phyloP scores from a whole-genome alignment of 2,888 invertebrate species.

The Lacanobia wlatinum region DNA sequence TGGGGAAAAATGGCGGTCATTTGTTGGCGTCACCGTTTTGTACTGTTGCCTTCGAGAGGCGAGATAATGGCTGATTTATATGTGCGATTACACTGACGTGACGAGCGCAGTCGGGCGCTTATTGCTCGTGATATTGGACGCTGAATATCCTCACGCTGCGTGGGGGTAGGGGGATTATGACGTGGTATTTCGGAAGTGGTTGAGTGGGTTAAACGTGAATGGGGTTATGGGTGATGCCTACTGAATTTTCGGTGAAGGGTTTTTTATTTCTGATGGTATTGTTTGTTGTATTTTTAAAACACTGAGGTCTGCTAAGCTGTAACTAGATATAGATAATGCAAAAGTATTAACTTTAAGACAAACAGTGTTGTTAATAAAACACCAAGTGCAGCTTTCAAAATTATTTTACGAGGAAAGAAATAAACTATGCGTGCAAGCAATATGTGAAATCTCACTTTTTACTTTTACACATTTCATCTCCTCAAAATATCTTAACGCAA shows the following conservation, averaged over 20 bases:
- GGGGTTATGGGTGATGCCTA: neutral
- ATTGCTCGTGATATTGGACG: constrained; percentile 66
- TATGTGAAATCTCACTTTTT: constrained; percentile 32
- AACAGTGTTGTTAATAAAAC: constrained; percentile 9
- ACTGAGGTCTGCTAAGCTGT: neutral
- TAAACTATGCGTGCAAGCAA: constrained; percentile 19
- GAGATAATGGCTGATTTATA: constrained; percentile 90
- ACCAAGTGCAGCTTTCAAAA: neutral
- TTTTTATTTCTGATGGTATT: neutral
- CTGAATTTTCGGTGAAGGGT: neutral
- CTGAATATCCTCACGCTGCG: constrained; percentile 63
- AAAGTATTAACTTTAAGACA: neutral
- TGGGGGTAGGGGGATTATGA: constrained; percentile 40
- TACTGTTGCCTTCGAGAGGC: constrained; percentile 89
- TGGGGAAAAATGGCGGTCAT: constrained; percentile 89
- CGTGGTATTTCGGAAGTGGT: constrained; percentile 41
- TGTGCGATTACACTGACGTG: constrained; percentile 81
- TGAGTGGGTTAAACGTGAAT: constrained; percentile 29
- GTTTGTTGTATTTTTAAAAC: neutral
- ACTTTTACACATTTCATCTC: constrained; percentile 51
- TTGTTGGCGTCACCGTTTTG: constrained; percentile 89
- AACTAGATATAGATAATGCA: neutral
- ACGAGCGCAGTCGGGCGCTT: constrained; percentile 72
- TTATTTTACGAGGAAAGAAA: neutral
- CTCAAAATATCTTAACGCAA: constrained; percentile 60